Percentiles rank a stretch among this genome's conserved stretches.
Evolutionary conservation across 2,797 vertebrate genomes (phyloP).

Genomic region (Coracias cyanogaster): DNA sequence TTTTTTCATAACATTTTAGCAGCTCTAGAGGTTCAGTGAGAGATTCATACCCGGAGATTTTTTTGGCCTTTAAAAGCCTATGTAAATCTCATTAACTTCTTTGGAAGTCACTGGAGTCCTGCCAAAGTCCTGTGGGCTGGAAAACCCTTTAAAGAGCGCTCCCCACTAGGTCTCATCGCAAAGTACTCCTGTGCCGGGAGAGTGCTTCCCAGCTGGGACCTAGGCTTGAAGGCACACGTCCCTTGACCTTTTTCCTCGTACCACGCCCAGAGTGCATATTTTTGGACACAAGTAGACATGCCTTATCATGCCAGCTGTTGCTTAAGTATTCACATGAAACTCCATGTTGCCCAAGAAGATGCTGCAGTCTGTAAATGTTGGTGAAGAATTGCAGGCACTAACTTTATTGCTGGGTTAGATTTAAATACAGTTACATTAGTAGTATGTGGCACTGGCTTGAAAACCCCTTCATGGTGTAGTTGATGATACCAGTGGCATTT

Average conservation of each 20-base stretch:
- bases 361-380: neutral
- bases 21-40: neutral
- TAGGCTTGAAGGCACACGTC: neutral
- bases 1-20: neutral
- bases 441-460: neutral
- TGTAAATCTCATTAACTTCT: neutral
- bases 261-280: neutral
- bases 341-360: slow-evolving; percentile 4
- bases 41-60: neutral
- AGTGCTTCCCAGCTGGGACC: neutral
- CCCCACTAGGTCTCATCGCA: neutral
- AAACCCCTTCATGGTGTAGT: fast-evolving
- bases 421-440: neutral
- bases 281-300: neutral
- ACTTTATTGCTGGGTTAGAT: slow-evolving; percentile 22
- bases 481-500: neutral
- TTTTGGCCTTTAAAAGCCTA: neutral
- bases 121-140: no score
- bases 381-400: neutral
- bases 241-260: neutral
- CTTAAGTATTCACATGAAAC: neutral
- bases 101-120: neutral
- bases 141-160: neutral
- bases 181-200: neutral
- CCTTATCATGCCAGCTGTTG: slow-evolving; percentile 1